Conservation (phyloP, 2,888 invertebrate species). For the Toxonevra muliebris region DNA sequence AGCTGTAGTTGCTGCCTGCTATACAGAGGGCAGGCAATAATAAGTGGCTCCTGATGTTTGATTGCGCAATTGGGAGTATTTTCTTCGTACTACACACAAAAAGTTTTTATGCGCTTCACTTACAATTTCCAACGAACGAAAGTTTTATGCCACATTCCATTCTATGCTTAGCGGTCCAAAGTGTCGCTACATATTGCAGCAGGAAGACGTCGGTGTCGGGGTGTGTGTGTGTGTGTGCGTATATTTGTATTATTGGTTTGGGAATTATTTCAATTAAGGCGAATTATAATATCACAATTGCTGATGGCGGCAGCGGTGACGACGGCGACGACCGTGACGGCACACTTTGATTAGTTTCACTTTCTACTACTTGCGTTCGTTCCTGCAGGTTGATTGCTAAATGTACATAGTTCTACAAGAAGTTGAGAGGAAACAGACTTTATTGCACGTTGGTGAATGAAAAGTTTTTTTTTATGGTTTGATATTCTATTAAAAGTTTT, state of each 20-base stretch:
- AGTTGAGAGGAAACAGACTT: not conserved
- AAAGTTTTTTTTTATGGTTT: not conserved
- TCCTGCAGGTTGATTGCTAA: not conserved
- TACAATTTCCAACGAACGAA: no score
- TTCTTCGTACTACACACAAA: no score
- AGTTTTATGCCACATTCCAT: no score
- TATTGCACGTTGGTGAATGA: not conserved
- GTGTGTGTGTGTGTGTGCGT: constrained; percentile 24
- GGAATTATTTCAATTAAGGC: constrained; percentile 62
- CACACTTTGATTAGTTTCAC: constrained; percentile 6
- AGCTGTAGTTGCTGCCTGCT: constrained; percentile 26
- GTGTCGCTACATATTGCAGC: constrained; percentile 5
- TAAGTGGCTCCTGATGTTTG: constrained; percentile 41
- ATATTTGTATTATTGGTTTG: constrained; percentile 50
- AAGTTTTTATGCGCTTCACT: no score
- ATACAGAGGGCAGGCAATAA: constrained; percentile 13
- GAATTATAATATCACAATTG: constrained; percentile 52
- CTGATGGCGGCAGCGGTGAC: not conserved
- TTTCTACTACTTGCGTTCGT: not conserved
- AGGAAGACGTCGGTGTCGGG: not conserved
- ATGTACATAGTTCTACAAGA: not conserved
- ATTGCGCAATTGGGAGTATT: constrained; percentile 39
- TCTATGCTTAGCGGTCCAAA: not conserved
- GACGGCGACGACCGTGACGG: no score
- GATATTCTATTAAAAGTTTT: constrained; percentile 7